Conservation (phyloP, 2,888 invertebrate genomes). For the Cataglyphis rosenhaueri region DNA sequence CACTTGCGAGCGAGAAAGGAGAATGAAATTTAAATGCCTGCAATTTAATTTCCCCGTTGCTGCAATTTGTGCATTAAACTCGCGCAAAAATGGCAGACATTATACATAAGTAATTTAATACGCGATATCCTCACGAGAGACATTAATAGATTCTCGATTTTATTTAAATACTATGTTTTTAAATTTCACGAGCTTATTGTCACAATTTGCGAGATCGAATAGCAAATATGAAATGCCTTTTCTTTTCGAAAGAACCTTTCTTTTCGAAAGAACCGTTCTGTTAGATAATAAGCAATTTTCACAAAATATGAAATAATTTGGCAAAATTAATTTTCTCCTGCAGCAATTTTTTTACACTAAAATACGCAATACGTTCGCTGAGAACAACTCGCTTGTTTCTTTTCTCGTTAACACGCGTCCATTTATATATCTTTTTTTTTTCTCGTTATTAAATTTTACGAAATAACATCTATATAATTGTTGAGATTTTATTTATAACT, state of each 20-base stretch:
- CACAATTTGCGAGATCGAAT: constrained; percentile 40
- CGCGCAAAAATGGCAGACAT: not conserved
- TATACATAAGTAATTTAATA: not conserved
- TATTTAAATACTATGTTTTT: constrained; percentile 60
- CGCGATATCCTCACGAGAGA: constrained; percentile 5
- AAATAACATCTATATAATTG: not conserved
- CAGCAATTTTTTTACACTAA: constrained; percentile 60
- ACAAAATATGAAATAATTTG: constrained; percentile 63
- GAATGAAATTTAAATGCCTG: constrained; percentile 39
- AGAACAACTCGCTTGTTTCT: constrained; percentile 18
- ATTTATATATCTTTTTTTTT: not conserved
- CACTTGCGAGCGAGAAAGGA: not conserved
- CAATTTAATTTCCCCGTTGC: constrained; percentile 38
- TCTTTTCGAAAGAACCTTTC: constrained; percentile 56
- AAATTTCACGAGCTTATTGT: constrained; percentile 49
- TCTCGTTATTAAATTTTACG: not conserved
- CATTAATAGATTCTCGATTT: constrained; percentile 58
- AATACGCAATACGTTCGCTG: constrained; percentile 23
- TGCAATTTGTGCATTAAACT: constrained; percentile 36
- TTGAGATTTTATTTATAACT: not conserved
- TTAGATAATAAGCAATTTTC: constrained; percentile 69
- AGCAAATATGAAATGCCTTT: constrained; percentile 34
- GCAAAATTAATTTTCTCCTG: constrained; percentile 52
- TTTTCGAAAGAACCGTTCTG: constrained; percentile 59
- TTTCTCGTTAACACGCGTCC: not conserved